Conservation (phyloP, 2,797 vertebrate species). For the Syngnathus rostellatus region DNA sequence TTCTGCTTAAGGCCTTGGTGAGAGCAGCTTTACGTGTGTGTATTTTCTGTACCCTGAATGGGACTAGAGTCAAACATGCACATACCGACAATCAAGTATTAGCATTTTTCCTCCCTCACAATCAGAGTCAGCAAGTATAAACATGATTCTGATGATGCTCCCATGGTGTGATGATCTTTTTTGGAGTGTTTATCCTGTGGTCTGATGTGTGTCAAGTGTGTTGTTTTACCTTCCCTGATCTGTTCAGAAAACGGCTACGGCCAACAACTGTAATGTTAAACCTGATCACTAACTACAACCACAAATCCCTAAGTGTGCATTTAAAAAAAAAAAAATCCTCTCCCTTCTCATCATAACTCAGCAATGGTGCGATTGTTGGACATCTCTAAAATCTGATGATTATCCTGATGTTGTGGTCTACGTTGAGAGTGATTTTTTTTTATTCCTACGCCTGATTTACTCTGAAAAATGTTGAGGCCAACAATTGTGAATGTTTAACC, state of each 20-base stretch:
- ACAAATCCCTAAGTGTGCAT: neutral
- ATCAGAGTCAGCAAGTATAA: neutral
- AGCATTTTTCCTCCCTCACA: neutral
- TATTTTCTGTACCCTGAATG: slow-evolving; percentile 11
- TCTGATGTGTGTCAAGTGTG: neutral
- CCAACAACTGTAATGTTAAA: neutral
- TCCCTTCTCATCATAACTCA: neutral
- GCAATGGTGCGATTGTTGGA: no score
- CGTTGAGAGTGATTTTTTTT: no score
- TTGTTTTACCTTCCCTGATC: neutral
- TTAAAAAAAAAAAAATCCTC: neutral
- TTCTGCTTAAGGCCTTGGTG: neutral
- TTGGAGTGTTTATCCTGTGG: neutral
- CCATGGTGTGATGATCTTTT: no score
- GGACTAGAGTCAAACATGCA: neutral
- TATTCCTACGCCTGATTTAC: neutral
- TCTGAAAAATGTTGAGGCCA: neutral
- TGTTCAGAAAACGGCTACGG: neutral
- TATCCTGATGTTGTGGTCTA: no score
- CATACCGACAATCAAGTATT: neutral
- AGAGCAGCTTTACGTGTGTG: slow-evolving; percentile 30
- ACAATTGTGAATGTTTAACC: neutral
- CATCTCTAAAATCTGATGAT: no score
- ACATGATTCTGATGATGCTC: neutral
- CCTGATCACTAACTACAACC: neutral